Evolutionary conservation across 2,797 vertebrate genomes (phyloP).

Genomic region (Pseudomugil tenellus): DNA sequence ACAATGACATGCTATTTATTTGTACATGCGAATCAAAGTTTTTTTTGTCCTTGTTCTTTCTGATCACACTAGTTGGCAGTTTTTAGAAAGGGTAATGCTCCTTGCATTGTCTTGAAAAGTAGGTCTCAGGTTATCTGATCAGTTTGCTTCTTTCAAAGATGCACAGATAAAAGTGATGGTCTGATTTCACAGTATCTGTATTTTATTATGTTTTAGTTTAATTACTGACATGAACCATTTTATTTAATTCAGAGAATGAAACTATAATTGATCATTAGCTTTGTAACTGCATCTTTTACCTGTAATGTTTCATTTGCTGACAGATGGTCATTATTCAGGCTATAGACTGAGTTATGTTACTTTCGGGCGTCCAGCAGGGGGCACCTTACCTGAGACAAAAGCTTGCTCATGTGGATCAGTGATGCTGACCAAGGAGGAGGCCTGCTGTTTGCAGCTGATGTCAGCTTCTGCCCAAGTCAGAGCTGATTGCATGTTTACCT

Average conservation of each 20-base stretch:
- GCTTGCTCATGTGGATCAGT: constrained; percentile 87
- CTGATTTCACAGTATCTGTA: not conserved
- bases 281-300: not conserved
- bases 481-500: constrained; percentile 84
- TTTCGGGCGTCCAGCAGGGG: constrained; percentile 16
- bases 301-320: too few relatives aligned
- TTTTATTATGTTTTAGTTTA: not conserved
- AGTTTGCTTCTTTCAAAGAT: too few relatives aligned
- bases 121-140: not conserved
- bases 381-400: constrained; percentile 85
- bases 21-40: not conserved
- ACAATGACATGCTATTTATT: not conserved
- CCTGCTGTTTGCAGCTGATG: constrained; percentile 91
- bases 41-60: too few relatives aligned
- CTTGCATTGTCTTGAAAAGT: not conserved
- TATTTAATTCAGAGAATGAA: not conserved
- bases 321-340: not conserved
- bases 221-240: not conserved
- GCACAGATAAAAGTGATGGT: not conserved
- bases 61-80: too few relatives aligned
- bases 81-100: too few relatives aligned
- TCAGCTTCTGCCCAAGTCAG: constrained; percentile 90
- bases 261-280: not conserved
- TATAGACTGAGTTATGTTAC: too few relatives aligned
- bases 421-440: constrained; percentile 85